phyloP scores from a whole-genome alignment of 2,888 invertebrate genomes.

The Saturnia japonica region DNA sequence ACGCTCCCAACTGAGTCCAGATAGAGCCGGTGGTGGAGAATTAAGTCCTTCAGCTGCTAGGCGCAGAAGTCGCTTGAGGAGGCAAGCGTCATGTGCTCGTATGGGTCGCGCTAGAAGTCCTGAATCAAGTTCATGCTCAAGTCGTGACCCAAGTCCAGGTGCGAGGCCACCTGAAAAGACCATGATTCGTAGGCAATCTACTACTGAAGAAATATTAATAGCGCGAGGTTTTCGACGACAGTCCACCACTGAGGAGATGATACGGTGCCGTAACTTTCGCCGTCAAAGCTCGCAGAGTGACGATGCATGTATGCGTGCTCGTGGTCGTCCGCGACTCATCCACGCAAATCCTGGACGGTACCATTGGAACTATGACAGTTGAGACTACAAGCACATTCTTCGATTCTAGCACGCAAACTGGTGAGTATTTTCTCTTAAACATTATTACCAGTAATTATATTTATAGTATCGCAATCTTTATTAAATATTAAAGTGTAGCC shows the following conservation, averaged over 20 bases:
- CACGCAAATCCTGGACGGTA: constrained; percentile 95
- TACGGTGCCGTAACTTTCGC: constrained; percentile 94
- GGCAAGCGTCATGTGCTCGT: constrained; percentile 90
- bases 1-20: constrained; percentile 89
- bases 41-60: constrained; percentile 89
- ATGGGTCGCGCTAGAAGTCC: constrained; percentile 84
- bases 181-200: constrained; percentile 92
- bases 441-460: neutral
- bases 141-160: constrained; percentile 92
- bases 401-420: constrained; percentile 96
- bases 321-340: constrained; percentile 92
- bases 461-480: neutral
- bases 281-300: constrained; percentile 95
- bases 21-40: constrained; percentile 90
- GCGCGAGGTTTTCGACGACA: constrained; percentile 94
- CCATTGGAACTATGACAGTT: constrained; percentile 95
- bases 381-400: constrained; percentile 96
- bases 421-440: constrained; percentile 80
- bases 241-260: constrained; percentile 96
- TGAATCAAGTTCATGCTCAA: constrained; percentile 89
- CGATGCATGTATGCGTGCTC: constrained; percentile 85
- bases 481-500: neutral
- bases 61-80: constrained; percentile 85
- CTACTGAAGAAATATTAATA: constrained; percentile 95
- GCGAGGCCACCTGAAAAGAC: constrained; percentile 84